Evolutionary conservation across 2,888 invertebrate species (phyloP).

Genomic region (Malthinus flaveolus): DNA sequence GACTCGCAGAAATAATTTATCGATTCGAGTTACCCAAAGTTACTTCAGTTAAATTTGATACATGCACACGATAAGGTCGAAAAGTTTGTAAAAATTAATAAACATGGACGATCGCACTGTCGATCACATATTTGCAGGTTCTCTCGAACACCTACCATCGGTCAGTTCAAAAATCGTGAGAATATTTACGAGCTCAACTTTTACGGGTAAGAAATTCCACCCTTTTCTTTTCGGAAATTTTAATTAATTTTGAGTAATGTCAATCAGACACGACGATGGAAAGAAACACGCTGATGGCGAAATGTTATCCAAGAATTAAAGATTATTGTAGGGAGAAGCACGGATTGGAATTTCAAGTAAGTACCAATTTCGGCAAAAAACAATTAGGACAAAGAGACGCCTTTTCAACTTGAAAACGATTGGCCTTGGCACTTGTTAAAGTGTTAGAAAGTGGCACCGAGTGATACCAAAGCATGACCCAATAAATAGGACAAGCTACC

Average conservation of each 20-base stretch:
- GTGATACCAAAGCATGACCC: constrained; percentile 35
- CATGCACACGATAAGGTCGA: background rate
- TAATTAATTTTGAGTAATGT: background rate
- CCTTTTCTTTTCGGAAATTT: background rate
- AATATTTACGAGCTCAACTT: constrained; percentile 97
- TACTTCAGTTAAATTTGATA: constrained; percentile 14
- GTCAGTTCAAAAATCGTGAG: constrained; percentile 98
- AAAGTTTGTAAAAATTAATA: constrained; percentile 1
- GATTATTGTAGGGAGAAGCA: constrained; percentile 97
- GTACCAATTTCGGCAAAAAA: constrained; percentile 6
- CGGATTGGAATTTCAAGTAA: constrained; percentile 96
- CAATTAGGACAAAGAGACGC: background rate
- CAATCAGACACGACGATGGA: constrained; percentile 92
- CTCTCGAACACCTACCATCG: constrained; percentile 84
- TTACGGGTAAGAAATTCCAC: constrained; percentile 74
- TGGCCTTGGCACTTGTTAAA: constrained; percentile 36
- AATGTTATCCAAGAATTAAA: constrained; percentile 95
- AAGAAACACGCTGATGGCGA: constrained; percentile 95
- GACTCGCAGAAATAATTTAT: constrained; percentile 5
- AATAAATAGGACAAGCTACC: constrained; percentile 17
- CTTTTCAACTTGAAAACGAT: constrained; percentile 4
- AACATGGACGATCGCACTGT: constrained; percentile 88
- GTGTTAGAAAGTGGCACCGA: constrained; percentile 29
- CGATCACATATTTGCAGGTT: constrained; percentile 88
- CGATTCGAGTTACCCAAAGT: constrained; percentile 12